Evolutionary conservation across 35 echinoderm and acorn worm genomes (phyloP).

Genomic region (Holothuria glaberrima): DNA sequence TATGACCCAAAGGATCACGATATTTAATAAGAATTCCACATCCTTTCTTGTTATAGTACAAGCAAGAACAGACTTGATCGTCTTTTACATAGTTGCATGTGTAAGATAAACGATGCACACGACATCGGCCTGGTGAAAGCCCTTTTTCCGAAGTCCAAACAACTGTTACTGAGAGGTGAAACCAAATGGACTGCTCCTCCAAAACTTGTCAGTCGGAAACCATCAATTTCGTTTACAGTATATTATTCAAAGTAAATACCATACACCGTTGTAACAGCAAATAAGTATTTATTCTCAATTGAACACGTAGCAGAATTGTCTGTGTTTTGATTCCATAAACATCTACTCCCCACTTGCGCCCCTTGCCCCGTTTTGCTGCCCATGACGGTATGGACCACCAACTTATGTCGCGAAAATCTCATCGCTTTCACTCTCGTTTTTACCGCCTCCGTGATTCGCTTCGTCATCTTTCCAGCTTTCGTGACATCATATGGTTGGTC

Average conservation of each 20-base stretch:
- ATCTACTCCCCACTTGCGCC: slow-evolving; percentile 42
- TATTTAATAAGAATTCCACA: too few relatives aligned
- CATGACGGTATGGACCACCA: slow-evolving; percentile 52
- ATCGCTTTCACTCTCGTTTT: slow-evolving; percentile 59
- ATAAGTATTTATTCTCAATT: slow-evolving; percentile 39
- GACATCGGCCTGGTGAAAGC: too few relatives aligned
- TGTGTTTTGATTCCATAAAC: slow-evolving; percentile 53
- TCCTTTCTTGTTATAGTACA: too few relatives aligned
- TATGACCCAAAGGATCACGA: too few relatives aligned
- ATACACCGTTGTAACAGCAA: slow-evolving; percentile 60
- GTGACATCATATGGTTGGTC: slow-evolving; percentile 43
- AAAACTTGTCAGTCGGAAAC: too few relatives aligned
- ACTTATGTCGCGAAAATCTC: slow-evolving; percentile 31
- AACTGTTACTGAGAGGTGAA: too few relatives aligned
- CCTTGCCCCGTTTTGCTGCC: slow-evolving; percentile 43
- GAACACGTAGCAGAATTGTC: slow-evolving; percentile 46
- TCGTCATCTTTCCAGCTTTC: slow-evolving; percentile 9
- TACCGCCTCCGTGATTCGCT: slow-evolving; percentile 50
- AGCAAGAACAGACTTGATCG: too few relatives aligned
- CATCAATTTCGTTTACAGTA: too few relatives aligned
- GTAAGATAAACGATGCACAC: too few relatives aligned
- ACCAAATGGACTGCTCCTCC: too few relatives aligned
- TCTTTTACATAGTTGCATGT: too few relatives aligned
- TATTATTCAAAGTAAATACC: slow-evolving; percentile 56
- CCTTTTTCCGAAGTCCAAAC: too few relatives aligned